phyloP scores from a whole-genome alignment of 1,140 invertebrate genomes.

The Heliconius himera region DNA sequence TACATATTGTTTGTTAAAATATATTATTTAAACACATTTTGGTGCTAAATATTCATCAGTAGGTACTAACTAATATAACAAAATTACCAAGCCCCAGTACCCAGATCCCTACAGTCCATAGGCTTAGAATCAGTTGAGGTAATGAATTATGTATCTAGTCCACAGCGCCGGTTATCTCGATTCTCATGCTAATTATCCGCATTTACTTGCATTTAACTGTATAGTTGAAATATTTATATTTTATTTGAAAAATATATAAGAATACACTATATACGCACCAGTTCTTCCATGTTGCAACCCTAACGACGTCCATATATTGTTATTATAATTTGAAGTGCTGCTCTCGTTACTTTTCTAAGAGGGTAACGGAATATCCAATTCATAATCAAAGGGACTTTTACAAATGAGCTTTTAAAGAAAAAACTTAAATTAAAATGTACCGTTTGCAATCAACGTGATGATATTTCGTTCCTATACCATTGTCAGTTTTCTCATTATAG shows the following conservation, averaged over 20 bases:
- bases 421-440: conserved; percentile 27
- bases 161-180: conserved; percentile 47
- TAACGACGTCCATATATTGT: not conserved
- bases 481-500: not conserved
- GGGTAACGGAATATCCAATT: conserved; percentile 22
- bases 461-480: conserved; percentile 14
- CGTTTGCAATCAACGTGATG: conserved; percentile 26
- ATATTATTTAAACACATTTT: no score
- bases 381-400: conserved; percentile 11
- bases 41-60: no score
- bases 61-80: conserved; percentile 21
- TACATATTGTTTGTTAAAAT: no score
- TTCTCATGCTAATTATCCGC: conserved; percentile 54
- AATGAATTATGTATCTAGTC: conserved; percentile 61
- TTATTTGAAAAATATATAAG: conserved; percentile 2
- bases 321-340: not conserved
- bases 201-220: conserved; percentile 43
- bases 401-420: conserved; percentile 1
- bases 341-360: not conserved
- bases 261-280: not conserved
- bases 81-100: conserved; percentile 30
- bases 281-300: not conserved
- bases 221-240: conserved; percentile 3
- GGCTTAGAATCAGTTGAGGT: conserved; percentile 21
- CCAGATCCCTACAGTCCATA: not conserved